phyloP scores from a whole-genome alignment of 2,797 vertebrate genomes.

The Ptychadena robeensis region DNA sequence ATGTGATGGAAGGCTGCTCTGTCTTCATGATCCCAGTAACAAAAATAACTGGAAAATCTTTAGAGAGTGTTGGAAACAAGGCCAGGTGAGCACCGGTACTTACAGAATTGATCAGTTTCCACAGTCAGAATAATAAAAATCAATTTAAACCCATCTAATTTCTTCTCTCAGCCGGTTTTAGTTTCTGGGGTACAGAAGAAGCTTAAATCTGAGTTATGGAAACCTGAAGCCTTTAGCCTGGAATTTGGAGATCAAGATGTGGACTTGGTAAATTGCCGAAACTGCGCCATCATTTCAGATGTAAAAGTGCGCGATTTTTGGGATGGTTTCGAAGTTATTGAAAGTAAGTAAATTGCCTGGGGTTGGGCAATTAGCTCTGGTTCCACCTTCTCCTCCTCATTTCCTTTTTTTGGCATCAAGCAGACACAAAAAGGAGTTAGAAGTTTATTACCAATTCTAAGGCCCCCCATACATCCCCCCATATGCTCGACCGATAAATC shows the following conservation, averaged over 20 bases:
- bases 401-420: background rate
- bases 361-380: too few relatives aligned
- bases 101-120: background rate
- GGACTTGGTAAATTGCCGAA: constrained; percentile 98
- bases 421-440: too few relatives aligned
- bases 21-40: constrained; percentile 97
- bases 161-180: constrained; percentile 88
- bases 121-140: background rate
- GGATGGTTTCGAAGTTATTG: constrained; percentile 97
- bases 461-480: too few relatives aligned
- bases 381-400: too few relatives aligned
- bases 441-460: too few relatives aligned
- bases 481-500: too few relatives aligned
- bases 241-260: constrained; percentile 99
- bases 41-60: constrained; percentile 99
- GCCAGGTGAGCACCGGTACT: constrained; percentile 82
- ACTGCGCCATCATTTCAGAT: constrained; percentile 97
- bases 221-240: constrained; percentile 92
- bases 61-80: constrained; percentile 99
- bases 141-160: background rate
- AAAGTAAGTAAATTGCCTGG: constrained; percentile 84
- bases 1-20: constrained; percentile 95
- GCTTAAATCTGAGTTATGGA: constrained; percentile 88
- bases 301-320: constrained; percentile 99
- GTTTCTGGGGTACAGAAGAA: constrained; percentile 97